phyloP scores from a whole-genome alignment of 2,797 vertebrate species.

The Chloroceryle inda region DNA sequence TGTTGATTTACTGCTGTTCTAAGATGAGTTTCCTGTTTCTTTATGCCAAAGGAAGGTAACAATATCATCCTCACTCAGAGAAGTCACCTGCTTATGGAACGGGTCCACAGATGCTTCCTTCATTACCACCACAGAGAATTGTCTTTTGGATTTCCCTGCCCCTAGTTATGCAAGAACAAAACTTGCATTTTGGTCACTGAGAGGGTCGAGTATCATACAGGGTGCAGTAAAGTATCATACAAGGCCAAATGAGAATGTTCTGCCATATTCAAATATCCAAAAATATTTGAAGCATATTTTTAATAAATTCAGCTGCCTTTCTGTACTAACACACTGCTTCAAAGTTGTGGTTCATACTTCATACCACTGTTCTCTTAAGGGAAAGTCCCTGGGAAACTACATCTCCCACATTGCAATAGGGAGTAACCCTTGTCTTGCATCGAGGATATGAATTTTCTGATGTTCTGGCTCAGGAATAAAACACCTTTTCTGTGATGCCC shows the following conservation, averaged over 20 bases:
- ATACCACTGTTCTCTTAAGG: neutral
- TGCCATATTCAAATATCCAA: neutral
- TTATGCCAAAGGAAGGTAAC: neutral
- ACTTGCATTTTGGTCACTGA: neutral
- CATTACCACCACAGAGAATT: neutral
- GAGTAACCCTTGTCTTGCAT: neutral
- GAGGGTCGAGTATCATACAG: neutral
- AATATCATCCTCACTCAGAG: neutral
- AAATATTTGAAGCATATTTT: conserved; percentile 1
- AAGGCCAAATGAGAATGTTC: neutral
- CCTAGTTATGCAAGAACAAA: neutral
- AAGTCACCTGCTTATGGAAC: neutral
- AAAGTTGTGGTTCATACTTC: neutral
- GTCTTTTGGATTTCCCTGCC: neutral
- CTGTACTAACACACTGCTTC: neutral
- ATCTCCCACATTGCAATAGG: neutral
- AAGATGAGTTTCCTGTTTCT: neutral
- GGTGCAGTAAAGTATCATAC: too few species aligned
- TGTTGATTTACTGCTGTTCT: neutral
- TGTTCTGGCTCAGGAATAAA: neutral
- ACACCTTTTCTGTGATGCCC: neutral
- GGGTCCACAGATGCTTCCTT: neutral
- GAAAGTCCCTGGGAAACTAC: neutral
- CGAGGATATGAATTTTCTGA: neutral
- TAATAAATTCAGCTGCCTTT: neutral